phyloP scores from a whole-genome alignment of 2,797 vertebrate genomes.

The Manis crassicaudata region DNA sequence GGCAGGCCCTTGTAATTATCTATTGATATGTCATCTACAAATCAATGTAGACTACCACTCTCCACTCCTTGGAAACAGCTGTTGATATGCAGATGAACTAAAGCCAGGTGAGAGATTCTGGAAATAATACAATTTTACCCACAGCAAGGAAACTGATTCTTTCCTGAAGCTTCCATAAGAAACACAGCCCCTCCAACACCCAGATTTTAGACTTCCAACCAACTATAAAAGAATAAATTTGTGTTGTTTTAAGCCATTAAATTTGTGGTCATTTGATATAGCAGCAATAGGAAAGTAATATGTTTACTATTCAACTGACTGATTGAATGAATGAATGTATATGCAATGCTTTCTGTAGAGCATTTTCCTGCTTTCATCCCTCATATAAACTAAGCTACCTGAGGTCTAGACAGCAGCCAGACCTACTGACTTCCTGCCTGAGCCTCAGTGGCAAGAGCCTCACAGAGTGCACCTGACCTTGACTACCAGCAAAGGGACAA shows the following conservation, averaged over 20 bases:
- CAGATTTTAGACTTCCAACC: not conserved
- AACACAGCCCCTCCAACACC: not conserved
- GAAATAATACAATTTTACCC: too few relatives aligned
- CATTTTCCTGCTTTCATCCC: not conserved
- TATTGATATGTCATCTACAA: too few relatives aligned
- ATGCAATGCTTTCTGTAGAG: not conserved
- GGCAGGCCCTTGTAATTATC: too few relatives aligned
- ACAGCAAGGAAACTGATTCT: not conserved
- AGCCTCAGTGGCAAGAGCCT: not conserved
- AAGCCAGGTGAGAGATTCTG: too few relatives aligned
- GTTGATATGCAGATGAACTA: too few relatives aligned
- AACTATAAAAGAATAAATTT: conserved; percentile 7
- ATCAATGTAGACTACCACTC: too few relatives aligned
- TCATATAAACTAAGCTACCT: not conserved
- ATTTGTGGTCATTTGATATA: not conserved
- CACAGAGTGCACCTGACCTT: not conserved
- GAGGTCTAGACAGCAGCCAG: not conserved
- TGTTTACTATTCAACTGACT: not conserved
- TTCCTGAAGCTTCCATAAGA: not conserved
- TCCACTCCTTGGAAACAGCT: too few relatives aligned
- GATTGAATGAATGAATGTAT: not conserved
- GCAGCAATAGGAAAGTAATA: not conserved
- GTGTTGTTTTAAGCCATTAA: not conserved
- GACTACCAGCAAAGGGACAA: not conserved
- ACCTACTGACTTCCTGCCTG: not conserved